Evolutionary conservation across 2,113 vertebrate genomes (phyloP).

Genomic region (Neodon shergylaensis): DNA sequence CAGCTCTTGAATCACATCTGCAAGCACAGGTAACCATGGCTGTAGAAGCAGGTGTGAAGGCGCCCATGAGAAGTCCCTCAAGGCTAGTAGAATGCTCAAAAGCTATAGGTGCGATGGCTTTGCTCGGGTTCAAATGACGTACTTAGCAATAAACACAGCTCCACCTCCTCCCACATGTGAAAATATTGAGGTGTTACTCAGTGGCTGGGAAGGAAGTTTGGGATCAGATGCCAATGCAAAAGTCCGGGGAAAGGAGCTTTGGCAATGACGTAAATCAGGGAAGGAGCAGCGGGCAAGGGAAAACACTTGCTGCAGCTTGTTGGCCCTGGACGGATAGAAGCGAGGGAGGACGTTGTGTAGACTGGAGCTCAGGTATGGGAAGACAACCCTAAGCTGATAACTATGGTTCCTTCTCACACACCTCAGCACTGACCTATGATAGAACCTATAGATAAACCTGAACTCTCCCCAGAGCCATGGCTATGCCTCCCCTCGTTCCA

Average conservation of each 20-base stretch:
- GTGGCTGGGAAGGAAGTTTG: neutral
- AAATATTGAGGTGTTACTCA: neutral
- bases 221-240: neutral
- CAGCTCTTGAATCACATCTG: neutral
- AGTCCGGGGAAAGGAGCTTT: too few species aligned
- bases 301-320: neutral
- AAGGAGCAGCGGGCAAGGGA: neutral
- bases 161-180: too few species aligned
- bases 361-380: neutral
- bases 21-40: neutral
- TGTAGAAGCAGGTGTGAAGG: neutral
- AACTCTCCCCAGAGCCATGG: neutral
- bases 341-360: rapidly evolving
- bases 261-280: too few species aligned
- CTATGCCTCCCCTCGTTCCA: neutral
- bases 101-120: neutral
- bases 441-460: neutral
- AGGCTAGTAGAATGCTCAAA: neutral
- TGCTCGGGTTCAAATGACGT: neutral
- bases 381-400: neutral
- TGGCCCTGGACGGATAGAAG: neutral
- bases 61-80: neutral
- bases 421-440: neutral
- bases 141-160: neutral
- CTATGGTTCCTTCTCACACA: too few species aligned